Conservation (phyloP, 1,140 invertebrate genomes). For the Drosophila kikkawai region DNA sequence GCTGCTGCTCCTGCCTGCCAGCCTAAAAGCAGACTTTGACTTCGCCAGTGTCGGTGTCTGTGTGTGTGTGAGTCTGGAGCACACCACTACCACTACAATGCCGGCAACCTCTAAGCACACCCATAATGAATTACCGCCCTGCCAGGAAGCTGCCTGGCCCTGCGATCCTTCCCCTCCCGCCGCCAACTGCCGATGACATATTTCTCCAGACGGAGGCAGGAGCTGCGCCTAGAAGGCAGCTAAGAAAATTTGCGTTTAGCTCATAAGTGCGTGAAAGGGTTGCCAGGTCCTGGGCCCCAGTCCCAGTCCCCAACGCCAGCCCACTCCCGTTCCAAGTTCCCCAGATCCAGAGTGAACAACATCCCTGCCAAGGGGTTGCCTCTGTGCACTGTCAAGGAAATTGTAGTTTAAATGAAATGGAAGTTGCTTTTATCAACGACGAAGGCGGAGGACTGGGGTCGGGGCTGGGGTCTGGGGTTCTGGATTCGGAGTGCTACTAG, state of each 20-base stretch:
- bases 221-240: constrained; percentile 78
- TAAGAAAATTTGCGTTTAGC: constrained; percentile 83
- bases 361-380: constrained; percentile 50
- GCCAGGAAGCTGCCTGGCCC: constrained; percentile 20
- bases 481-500: constrained; percentile 33
- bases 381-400: constrained; percentile 81
- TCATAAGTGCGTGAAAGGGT: constrained; percentile 83
- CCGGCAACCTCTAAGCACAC: constrained; percentile 77
- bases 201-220: constrained; percentile 71
- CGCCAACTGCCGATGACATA: constrained; percentile 81
- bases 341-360: constrained; percentile 16
- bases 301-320: constrained; percentile 10
- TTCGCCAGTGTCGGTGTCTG: constrained; percentile 8
- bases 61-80: constrained; percentile 27
- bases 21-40: constrained; percentile 68
- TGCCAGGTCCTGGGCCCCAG: constrained; percentile 46
- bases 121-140: constrained; percentile 80
- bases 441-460: constrained; percentile 32
- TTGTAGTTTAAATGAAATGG: constrained; percentile 84
- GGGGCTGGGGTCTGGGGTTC: constrained; percentile 10
- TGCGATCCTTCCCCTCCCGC: constrained; percentile 6
- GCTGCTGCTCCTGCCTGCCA: constrained; percentile 48
- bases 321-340: constrained; percentile 1
- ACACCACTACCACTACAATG: constrained; percentile 64
- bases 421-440: constrained; percentile 82